These are phyloP conservation scores for Eubucco bourcierii DNA, from an alignment of 2,113 vertebrate genomes.

Conservation along the genomic window DNA sequence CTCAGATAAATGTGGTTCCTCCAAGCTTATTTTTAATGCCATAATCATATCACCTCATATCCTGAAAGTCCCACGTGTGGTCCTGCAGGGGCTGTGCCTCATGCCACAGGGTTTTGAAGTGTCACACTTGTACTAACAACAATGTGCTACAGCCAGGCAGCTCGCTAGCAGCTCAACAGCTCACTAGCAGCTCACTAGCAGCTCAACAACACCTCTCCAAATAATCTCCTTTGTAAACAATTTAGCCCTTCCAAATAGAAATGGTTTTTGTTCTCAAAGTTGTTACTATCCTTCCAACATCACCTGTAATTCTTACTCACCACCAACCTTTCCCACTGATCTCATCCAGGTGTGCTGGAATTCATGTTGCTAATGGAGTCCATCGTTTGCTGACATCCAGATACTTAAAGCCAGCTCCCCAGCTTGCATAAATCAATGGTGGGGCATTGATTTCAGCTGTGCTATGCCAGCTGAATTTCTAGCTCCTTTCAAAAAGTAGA, in stretches of 20 bases:
- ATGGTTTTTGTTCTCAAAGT: neutral
- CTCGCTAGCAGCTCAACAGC: neutral
- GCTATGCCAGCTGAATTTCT: neutral
- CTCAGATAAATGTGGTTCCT: too few species aligned
- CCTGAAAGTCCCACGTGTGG: too few species aligned
- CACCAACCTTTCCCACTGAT: neutral
- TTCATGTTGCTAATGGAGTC: neutral
- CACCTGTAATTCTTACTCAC: neutral
- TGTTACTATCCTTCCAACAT: neutral
- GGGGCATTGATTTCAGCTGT: slow-evolving; percentile 11
- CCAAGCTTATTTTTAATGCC: too few species aligned
- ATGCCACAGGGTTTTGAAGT: too few species aligned
- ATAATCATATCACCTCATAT: too few species aligned
- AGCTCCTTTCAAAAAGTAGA: neutral
- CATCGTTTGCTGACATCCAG: neutral
- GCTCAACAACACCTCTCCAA: neutral
- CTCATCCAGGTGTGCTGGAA: neutral
- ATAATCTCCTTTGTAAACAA: neutral
- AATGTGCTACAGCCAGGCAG: neutral
- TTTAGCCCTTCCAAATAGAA: neutral
- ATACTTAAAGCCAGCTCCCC: neutral
- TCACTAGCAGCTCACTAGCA: neutral
- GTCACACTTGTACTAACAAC: too few species aligned
- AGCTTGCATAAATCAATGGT: neutral
- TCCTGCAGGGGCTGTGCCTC: too few species aligned